Percentiles rank a stretch among this genome's conserved stretches.
Evolutionary conservation across 1,140 invertebrate species (phyloP).

Genomic region (Euglossa dilemma): DNA sequence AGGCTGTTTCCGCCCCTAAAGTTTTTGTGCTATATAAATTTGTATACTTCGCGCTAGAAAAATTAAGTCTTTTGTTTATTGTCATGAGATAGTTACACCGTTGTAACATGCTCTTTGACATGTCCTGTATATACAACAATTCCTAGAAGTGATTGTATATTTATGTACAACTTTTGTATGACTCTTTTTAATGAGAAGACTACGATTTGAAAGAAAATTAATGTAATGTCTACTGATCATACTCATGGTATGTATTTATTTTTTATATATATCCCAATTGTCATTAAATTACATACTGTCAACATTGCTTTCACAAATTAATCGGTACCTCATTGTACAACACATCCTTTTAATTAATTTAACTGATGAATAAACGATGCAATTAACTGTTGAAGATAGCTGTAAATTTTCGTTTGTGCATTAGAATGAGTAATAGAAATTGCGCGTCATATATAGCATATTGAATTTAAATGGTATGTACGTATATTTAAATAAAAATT

Average conservation of each 20-base stretch:
- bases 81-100: conserved; percentile 41
- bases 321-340: not conserved
- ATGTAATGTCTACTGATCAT: conserved; percentile 45
- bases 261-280: not conserved
- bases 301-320: conserved; percentile 4
- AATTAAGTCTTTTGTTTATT: conserved; percentile 7
- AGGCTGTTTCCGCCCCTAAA: conserved; percentile 37
- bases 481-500: not conserved
- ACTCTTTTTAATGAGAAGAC: conserved; percentile 21
- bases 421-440: conserved; percentile 13
- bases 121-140: not conserved
- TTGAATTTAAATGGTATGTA: not conserved
- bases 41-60: not conserved
- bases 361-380: not conserved
- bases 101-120: not conserved
- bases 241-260: conserved; percentile 56
- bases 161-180: conserved; percentile 15
- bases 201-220: conserved; percentile 43
- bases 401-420: not conserved
- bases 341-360: conserved; percentile 5
- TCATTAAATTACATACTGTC: not conserved
- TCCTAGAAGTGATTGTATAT: conserved; percentile 33
- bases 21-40: conserved; percentile 18
- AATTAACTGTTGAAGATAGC: not conserved
- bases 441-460: not conserved